Evolutionary conservation across 2,113 vertebrate genomes (phyloP).

Genomic region (Sciurus niger): DNA sequence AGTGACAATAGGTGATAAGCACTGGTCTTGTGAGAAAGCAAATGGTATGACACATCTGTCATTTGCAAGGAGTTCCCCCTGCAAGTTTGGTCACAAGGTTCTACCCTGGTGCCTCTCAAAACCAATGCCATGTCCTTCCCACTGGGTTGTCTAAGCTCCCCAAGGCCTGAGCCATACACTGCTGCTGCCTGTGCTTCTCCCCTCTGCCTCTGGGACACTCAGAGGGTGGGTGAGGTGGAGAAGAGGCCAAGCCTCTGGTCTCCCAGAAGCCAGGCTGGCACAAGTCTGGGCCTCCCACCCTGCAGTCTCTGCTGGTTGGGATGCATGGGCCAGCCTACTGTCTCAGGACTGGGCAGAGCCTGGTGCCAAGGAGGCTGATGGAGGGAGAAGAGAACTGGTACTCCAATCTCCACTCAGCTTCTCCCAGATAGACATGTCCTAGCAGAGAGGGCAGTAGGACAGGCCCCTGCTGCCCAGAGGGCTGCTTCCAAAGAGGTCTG

Average conservation of each 20-base stretch:
- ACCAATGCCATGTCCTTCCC: background rate
- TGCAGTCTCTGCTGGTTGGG: background rate
- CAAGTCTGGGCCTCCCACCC: background rate
- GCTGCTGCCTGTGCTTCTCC: background rate
- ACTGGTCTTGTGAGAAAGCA: background rate
- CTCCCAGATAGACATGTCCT: background rate
- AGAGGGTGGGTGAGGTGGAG: background rate
- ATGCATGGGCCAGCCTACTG: too few relatives aligned
- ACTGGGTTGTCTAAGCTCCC: background rate
- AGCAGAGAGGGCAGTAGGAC: background rate
- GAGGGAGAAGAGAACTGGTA: background rate
- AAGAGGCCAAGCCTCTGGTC: background rate
- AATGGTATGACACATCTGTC: fast-evolving
- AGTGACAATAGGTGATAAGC: background rate
- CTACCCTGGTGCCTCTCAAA: background rate
- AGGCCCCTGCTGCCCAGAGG: background rate
- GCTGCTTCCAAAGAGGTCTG: background rate
- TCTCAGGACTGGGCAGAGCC: background rate
- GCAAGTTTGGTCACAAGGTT: background rate
- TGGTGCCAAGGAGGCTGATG: background rate
- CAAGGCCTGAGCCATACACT: background rate
- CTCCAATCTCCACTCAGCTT: background rate
- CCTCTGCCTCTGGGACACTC: background rate
- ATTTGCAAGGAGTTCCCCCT: background rate
- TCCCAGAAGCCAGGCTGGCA: background rate